Conservation (phyloP, 30 jellyfish, hydroid and myxozoan genomes). For the Aurelia sp. region DNA sequence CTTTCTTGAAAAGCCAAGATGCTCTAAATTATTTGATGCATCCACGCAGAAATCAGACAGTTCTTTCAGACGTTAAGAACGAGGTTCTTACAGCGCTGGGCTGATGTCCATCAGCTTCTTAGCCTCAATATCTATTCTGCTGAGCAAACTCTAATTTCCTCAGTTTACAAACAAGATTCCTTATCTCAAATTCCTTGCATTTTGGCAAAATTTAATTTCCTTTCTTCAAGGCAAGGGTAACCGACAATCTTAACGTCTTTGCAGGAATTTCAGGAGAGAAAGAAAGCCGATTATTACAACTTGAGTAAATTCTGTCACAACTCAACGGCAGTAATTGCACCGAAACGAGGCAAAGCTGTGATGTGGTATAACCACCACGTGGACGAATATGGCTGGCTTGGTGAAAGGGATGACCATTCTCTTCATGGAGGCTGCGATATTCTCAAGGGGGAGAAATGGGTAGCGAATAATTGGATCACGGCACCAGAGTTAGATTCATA, state of each 20-base stretch:
- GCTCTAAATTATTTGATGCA: no score
- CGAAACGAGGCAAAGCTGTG: conserved; percentile 97
- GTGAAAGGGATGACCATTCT: conserved; percentile 78
- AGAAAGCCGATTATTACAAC: conserved; percentile 86
- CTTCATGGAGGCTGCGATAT: conserved; percentile 99
- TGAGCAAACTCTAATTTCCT: no score
- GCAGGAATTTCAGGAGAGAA: conserved; percentile 85
- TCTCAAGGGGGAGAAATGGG: conserved; percentile 93
- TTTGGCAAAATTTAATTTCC: no score
- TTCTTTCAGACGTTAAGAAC: no score
- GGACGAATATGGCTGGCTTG: conserved; percentile 95
- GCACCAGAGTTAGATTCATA: conserved; percentile 95
- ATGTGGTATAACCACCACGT: conserved; percentile 98
- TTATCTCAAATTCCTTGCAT: no score
- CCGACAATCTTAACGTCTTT: not conserved
- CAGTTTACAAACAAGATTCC: no score
- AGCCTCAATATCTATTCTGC: no score
- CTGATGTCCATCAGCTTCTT: no score
- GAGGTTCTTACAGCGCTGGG: no score
- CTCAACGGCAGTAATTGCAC: conserved; percentile 84
- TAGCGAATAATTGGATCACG: conserved; percentile 95
- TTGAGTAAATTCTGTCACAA: conserved; percentile 94
- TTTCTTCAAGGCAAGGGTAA: no score
- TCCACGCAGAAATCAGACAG: no score
- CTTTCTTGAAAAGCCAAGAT: no score